Conservation (phyloP, 1,140 invertebrate species). For the Drosophila simulans region DNA sequence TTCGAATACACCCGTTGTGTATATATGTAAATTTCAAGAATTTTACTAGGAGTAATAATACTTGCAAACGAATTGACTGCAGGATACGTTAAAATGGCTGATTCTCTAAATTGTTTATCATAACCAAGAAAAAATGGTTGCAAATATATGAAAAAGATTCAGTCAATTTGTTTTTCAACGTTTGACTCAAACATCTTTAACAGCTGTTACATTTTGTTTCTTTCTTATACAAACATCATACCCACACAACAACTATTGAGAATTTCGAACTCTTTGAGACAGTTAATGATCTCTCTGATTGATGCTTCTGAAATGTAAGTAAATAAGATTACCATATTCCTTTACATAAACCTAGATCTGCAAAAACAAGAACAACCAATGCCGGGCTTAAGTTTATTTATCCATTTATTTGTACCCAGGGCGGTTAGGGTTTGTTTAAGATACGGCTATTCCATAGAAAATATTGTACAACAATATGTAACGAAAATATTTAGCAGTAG, state of each 20-base stretch:
- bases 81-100: conserved; percentile 60
- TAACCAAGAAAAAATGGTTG: conserved; percentile 10
- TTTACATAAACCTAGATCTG: conserved; percentile 29
- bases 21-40: conserved; percentile 49
- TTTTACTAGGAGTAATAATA: conserved; percentile 24
- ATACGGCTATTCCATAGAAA: conserved; percentile 23
- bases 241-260: conserved; percentile 73
- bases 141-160: conserved; percentile 13
- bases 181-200: conserved; percentile 68
- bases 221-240: conserved; percentile 71
- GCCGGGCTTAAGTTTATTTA: conserved; percentile 44
- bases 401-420: conserved; percentile 19
- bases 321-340: conserved; percentile 47
- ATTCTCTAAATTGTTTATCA: conserved; percentile 44
- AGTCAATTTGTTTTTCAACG: conserved; percentile 56
- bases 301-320: conserved; percentile 81
- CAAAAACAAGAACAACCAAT: conserved; percentile 9
- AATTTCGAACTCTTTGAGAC: conserved; percentile 76
- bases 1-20: conserved; percentile 25
- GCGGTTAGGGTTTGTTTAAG: conserved; percentile 24
- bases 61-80: conserved; percentile 61
- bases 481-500: conserved; percentile 43
- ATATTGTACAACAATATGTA: conserved; percentile 50
- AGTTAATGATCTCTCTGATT: conserved; percentile 71
- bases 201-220: conserved; percentile 76